Percentiles rank a stretch among this genome's conserved stretches.
phyloP scores from a whole-genome alignment of 1,140 invertebrate species.

The Drosophila orosa region DNA sequence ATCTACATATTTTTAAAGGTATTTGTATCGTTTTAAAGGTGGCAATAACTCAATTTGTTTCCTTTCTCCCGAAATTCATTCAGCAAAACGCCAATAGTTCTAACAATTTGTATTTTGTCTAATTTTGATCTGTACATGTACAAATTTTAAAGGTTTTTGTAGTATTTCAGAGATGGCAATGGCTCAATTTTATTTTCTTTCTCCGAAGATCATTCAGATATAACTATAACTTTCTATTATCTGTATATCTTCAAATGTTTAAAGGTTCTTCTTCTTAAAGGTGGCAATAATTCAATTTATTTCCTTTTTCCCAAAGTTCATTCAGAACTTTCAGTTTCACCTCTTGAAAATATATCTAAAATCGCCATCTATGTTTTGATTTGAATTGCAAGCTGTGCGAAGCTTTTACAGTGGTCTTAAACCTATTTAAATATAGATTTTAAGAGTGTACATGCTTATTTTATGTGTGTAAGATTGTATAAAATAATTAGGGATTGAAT shows the following conservation, averaged over 20 bases:
- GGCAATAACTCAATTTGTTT: no score
- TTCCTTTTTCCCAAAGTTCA: not conserved
- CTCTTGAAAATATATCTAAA: not conserved
- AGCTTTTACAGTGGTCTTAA: constrained; percentile 15
- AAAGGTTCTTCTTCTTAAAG: no score
- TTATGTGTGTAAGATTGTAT: not conserved
- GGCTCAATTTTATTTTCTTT: no score
- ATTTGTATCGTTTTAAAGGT: not conserved
- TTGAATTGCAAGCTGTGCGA: not conserved
- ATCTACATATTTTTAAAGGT: not conserved
- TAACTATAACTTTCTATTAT: no score
- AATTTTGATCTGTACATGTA: no score
- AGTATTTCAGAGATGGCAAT: not conserved
- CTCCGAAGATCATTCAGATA: no score
- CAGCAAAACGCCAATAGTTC: not conserved
- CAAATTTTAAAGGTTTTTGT: not conserved
- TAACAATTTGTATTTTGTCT: not conserved
- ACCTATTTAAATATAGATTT: not conserved
- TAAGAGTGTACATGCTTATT: not conserved
- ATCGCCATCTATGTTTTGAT: constrained; percentile 4
- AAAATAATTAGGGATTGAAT: not conserved
- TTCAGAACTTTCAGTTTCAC: not conserved
- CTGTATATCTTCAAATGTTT: no score
- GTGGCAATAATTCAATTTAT: no score
- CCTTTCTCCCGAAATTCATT: no score